Conservation (phyloP, 2,888 invertebrate species). For the Pandemis cinnamomeana region DNA sequence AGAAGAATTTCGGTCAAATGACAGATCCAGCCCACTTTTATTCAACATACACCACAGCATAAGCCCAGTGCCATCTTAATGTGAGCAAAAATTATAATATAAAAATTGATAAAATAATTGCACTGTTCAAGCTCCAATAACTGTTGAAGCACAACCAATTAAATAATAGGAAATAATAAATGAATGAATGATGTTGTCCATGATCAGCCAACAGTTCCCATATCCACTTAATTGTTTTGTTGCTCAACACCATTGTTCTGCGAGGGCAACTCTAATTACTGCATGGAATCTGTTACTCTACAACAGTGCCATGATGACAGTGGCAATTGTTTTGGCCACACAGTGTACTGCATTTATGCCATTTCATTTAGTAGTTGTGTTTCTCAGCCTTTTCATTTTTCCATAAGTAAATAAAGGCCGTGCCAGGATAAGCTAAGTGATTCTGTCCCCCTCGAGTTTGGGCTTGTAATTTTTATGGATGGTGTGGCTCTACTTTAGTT, state of each 20-base stretch:
- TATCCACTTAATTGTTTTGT: slow-evolving; percentile 49
- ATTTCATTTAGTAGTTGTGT: not conserved
- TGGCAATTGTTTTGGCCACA: slow-evolving; percentile 18
- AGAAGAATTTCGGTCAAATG: no score
- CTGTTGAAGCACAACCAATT: not conserved
- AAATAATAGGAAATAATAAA: slow-evolving; percentile 14
- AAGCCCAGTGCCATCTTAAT: no score
- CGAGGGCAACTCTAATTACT: slow-evolving; percentile 43
- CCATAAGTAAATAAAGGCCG: no score
- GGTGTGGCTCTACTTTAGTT: no score
- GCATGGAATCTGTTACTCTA: slow-evolving; percentile 32
- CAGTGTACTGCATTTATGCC: not conserved
- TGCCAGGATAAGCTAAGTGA: no score
- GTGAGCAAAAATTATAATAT: not conserved
- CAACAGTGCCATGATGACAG: slow-evolving; percentile 32
- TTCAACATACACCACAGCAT: no score
- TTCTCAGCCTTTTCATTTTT: no score
- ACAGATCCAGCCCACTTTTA: no score
- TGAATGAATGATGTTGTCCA: slow-evolving; percentile 22
- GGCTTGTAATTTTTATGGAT: no score
- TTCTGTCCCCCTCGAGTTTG: no score
- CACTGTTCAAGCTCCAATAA: not conserved
- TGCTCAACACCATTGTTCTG: slow-evolving; percentile 57
- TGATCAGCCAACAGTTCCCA: slow-evolving; percentile 43
- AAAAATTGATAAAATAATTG: not conserved